phyloP scores from a whole-genome alignment of 2,113 vertebrate genomes.

The Ailuropoda melanoleuca region DNA sequence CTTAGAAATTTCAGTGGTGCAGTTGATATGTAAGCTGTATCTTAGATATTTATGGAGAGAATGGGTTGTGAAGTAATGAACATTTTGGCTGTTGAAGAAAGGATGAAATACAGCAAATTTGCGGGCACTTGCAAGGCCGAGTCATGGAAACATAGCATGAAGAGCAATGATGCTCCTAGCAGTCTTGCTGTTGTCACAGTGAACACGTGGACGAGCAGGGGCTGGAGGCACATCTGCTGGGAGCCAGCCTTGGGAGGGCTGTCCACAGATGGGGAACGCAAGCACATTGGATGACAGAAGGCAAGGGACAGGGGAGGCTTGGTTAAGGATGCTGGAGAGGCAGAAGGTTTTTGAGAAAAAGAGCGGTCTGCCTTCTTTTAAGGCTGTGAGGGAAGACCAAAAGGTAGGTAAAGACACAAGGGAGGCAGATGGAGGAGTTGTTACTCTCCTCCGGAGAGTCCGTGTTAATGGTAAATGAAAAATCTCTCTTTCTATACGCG shows the following conservation, averaged over 20 bases:
- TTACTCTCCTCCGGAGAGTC: not conserved
- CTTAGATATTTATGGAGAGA: not conserved
- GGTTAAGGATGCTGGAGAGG: not conserved
- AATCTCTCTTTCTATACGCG: not conserved
- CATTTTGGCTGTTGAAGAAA: not conserved
- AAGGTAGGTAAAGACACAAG: not conserved
- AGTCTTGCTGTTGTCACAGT: not conserved
- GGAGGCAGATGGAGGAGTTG: not conserved
- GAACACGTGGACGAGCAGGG: accelerated
- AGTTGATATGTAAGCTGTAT: not conserved
- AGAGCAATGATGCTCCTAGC: no score
- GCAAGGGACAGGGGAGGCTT: not conserved
- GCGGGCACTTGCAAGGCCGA: not conserved
- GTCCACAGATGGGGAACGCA: not conserved
- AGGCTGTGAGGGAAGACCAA: not conserved
- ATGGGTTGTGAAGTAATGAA: not conserved
- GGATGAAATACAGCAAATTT: not conserved
- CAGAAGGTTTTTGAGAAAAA: not conserved
- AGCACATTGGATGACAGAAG: not conserved
- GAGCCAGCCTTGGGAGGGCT: not conserved
- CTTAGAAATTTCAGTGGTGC: not conserved
- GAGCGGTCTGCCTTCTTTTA: not conserved
- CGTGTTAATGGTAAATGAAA: not conserved
- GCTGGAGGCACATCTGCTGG: not conserved
- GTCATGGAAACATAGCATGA: not conserved